Base-by-base conservation (phyloP, 2,888 invertebrate genomes). In the Meganola albula region DNA sequence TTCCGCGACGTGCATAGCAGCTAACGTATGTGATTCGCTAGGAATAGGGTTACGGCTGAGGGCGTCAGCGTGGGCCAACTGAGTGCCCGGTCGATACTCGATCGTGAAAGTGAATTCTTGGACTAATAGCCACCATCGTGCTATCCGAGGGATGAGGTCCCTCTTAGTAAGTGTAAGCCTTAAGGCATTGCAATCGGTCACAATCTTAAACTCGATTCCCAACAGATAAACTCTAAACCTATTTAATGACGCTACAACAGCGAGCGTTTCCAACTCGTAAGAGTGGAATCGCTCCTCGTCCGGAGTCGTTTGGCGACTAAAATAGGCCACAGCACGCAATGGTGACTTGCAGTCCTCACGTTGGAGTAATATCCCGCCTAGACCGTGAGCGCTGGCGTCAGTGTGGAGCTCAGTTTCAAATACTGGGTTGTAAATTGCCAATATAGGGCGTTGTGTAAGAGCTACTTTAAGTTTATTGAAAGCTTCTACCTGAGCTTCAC, bases 291-390 rank as follows among this genome's bases (percentile, higher is more conserved):
- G 7, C 7, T 24, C 6, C 24, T 34, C 34, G 12, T 34, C 34
- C 4, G 9, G 13, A 13, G 16, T 24, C 2, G 28, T 34, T 1
- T 24, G 24, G 3, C 34, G 13, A 24, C 34, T 34, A 10, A 34
- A 34, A 28, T 27, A 34, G 1, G 28, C 24, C 8, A 34, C 10
- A 2, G 28, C n/a, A n/a, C n/a, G n/a, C n/a, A n/a, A n/a, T n/a
- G n/a, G n/a, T n/a, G 34, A 24, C 21, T 29, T 7, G 28, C 9
- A 4, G 1, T 2, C 3, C 28, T 34, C 23, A 1, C 10, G 3
- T 24, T 34, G 34, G 5, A 29, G 11, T 12, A 34, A 25, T 4
- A 34, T 29, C 1, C 34, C 34, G 5, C 27, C 34, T 27, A 34
- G 6, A 2, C 34, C 29, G 12, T 25, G 2, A 2, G 13, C 24